Conservation (phyloP, 2,888 invertebrate species). For the Cyrtodaria siliqua region DNA sequence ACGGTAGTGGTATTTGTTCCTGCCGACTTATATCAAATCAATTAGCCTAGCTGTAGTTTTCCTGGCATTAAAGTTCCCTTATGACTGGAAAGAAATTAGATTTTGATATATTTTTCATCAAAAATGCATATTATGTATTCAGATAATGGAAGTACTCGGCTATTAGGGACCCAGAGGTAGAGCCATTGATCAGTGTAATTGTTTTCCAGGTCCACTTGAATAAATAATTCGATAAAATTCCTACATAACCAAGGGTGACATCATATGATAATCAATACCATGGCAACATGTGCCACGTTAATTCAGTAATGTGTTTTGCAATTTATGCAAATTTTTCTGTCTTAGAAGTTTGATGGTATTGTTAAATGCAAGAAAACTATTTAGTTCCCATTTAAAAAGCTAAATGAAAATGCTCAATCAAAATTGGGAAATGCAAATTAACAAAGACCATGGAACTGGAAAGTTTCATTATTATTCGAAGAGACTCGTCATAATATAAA, state of each 20-base stretch:
- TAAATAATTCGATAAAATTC: constrained; percentile 57
- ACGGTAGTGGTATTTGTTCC: constrained; percentile 60
- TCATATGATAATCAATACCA: constrained; percentile 45
- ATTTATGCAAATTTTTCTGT: constrained; percentile 27
- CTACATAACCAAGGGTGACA: constrained; percentile 54
- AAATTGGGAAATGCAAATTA: constrained; percentile 15
- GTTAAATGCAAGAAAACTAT: constrained; percentile 27
- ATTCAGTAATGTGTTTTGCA: constrained; percentile 19
- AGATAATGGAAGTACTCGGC: constrained; percentile 50
- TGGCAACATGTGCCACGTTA: constrained; percentile 50
- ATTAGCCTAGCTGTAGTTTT: constrained; percentile 54
- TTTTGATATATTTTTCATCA: constrained; percentile 67
- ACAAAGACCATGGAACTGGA: background rate
- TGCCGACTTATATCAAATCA: constrained; percentile 64
- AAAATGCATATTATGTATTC: constrained; percentile 68
- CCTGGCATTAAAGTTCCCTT: constrained; percentile 55
- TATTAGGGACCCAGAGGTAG: constrained; percentile 40
- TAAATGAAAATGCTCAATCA: constrained; percentile 11
- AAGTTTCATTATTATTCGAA: too few species aligned
- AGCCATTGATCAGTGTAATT: constrained; percentile 60
- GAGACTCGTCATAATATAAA: too few species aligned
- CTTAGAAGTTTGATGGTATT: constrained; percentile 23
- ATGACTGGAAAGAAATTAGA: constrained; percentile 62
- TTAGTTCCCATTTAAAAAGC: constrained; percentile 23
- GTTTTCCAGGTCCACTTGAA: constrained; percentile 64